Percentiles rank a stretch among this genome's conserved stretches.
Evolutionary conservation across 1,140 invertebrate species (phyloP).

Genomic region (Apis cerana): DNA sequence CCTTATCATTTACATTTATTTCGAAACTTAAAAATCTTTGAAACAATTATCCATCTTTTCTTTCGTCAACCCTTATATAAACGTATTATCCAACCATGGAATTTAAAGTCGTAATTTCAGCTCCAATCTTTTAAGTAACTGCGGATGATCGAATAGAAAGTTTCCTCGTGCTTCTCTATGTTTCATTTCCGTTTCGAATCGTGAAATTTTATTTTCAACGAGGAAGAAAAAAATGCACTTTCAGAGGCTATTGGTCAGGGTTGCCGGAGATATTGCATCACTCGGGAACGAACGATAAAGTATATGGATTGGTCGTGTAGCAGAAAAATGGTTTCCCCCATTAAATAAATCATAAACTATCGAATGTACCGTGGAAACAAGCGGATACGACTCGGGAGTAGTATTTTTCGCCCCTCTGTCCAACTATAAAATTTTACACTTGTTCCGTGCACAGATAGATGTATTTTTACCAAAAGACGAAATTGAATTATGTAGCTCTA

Average conservation of each 20-base stretch:
- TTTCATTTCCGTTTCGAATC: background rate
- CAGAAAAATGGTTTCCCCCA: background rate
- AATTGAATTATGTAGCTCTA: too few species aligned
- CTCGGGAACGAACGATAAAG: background rate
- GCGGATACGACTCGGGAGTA: background rate
- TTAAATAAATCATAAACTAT: constrained; percentile 15
- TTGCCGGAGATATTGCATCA: too few species aligned
- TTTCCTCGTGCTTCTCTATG: background rate
- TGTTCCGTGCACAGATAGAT: background rate
- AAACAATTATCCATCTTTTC: too few species aligned
- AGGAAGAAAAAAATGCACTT: background rate
- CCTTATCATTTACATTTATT: too few species aligned
- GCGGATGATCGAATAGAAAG: too few species aligned
- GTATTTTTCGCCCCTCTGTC: background rate
- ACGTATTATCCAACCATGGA: too few species aligned
- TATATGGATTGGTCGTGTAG: background rate
- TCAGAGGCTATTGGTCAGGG: background rate
- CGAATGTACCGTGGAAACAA: background rate
- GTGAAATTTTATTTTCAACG: background rate
- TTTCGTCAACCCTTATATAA: too few species aligned
- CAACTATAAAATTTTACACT: background rate
- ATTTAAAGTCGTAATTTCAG: too few species aligned
- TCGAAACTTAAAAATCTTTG: too few species aligned
- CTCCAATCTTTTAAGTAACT: background rate
- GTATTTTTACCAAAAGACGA: background rate